Conservation (phyloP, 2,888 invertebrate genomes). For the Trichogramma evanescens region DNA sequence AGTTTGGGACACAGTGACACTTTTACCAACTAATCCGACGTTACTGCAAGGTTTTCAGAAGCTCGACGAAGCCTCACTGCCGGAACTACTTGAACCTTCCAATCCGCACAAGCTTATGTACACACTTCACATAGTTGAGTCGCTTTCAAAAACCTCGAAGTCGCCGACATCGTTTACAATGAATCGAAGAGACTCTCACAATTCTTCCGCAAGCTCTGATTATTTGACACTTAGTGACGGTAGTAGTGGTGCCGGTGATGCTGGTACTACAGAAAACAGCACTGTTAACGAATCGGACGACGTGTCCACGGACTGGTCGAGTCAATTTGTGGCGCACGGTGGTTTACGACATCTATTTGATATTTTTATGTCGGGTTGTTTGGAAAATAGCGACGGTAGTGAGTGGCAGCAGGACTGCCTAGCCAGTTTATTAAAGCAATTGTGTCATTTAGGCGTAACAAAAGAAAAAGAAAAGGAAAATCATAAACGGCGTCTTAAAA, state of each 20-base stretch:
- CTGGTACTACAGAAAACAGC: conserved; percentile 16
- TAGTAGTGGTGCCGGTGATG: conserved; percentile 27
- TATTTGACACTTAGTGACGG: too few relatives aligned
- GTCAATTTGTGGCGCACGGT: conserved; percentile 77
- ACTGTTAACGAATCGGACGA: conserved; percentile 20
- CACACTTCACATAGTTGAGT: conserved; percentile 84
- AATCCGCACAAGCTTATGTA: conserved; percentile 94
- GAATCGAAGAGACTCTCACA: conserved; percentile 24
- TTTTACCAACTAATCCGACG: conserved; percentile 83
- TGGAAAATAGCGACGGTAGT: conserved; percentile 65
- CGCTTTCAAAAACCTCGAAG: conserved; percentile 50
- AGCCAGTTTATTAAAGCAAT: conserved; percentile 75
- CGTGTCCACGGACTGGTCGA: conserved; percentile 56
- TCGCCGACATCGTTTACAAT: conserved; percentile 10
- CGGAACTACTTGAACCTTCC: conserved; percentile 75
- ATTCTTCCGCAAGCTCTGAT: conserved; percentile 19
- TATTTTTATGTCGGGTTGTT: conserved; percentile 79
- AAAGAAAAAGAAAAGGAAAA: conserved; percentile 32
- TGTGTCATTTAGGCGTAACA: conserved; percentile 79
- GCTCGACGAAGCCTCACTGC: conserved; percentile 60
- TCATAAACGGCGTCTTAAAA: conserved; percentile 46
- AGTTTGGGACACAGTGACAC: conserved; percentile 90
- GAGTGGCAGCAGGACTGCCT: conserved; percentile 95
- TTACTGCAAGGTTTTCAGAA: conserved; percentile 78
- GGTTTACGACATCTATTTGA: conserved; percentile 83